These are phyloP conservation scores for Gymnodraco acuticeps DNA, from an alignment of 2,797 vertebrate species.

Conservation along the genomic window DNA sequence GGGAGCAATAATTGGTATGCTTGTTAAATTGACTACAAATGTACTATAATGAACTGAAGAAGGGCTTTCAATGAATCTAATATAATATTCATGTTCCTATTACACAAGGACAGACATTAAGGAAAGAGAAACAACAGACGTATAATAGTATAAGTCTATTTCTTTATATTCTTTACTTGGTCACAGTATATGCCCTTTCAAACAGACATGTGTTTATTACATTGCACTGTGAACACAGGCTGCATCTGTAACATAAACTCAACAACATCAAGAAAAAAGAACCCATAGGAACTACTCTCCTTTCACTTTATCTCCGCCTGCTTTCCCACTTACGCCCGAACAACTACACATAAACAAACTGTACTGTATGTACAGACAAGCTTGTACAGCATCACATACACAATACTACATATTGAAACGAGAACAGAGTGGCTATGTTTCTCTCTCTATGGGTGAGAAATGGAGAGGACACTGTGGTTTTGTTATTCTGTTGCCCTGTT, in stretches of 20 bases:
- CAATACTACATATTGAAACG: conserved; percentile 18
- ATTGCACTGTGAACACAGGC: background rate
- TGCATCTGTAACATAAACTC: conserved; percentile 25
- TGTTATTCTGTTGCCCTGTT: conserved; percentile 71
- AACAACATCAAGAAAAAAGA: background rate
- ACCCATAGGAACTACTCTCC: conserved; percentile 9
- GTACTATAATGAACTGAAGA: conserved; percentile 5
- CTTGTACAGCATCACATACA: conserved; percentile 13
- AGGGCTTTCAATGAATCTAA: conserved; percentile 2
- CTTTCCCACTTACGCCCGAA: background rate
- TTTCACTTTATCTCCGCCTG: conserved; percentile 3
- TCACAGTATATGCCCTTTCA: conserved; percentile 10
- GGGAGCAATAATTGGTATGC: background rate
- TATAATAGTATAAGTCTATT: too few relatives aligned
- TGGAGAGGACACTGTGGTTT: conserved; percentile 66
- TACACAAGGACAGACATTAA: background rate
- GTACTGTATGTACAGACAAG: background rate
- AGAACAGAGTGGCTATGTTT: conserved; percentile 61
- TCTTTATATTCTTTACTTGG: background rate
- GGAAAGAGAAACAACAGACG: background rate
- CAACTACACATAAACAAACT: conserved; percentile 6
- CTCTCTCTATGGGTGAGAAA: conserved; percentile 59
- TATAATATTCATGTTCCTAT: background rate
- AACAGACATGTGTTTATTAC: conserved; percentile 15
- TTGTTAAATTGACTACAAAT: background rate